Evolutionary conservation across 1,140 invertebrate species (phyloP).

Genomic region (Leptopilina boulardi): DNA sequence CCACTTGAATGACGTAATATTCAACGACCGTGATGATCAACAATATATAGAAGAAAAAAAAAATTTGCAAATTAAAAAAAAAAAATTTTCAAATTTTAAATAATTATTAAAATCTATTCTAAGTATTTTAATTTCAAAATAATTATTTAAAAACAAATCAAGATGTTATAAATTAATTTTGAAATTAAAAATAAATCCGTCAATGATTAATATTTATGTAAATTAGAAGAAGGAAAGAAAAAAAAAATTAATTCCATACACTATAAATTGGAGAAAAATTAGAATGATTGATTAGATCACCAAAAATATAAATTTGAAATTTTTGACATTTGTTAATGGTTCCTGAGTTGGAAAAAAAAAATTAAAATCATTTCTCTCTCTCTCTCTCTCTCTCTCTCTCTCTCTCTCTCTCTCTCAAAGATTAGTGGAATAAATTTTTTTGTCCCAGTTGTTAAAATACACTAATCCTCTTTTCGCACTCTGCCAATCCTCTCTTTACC

Average conservation of each 20-base stretch:
- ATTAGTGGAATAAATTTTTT: conserved; percentile 12
- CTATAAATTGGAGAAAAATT: no score
- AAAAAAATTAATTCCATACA: neutral
- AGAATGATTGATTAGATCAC: no score
- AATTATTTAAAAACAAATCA: no score
- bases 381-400: no score
- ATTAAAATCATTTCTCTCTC: neutral
- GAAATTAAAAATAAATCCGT: neutral
- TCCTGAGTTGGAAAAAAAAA: neutral
- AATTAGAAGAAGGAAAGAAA: neutral
- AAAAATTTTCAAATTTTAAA: neutral
- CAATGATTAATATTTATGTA: neutral
- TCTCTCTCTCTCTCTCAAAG: no score
- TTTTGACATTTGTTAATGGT: no score
- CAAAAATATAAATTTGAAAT: no score
- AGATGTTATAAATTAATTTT: no score
- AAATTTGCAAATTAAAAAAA: neutral
- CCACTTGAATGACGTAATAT: conserved; percentile 9
- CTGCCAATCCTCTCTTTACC: conserved; percentile 28
- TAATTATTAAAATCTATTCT: neutral
- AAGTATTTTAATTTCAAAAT: no score
- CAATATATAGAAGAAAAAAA: neutral
- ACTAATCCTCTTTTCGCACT: conserved; percentile 17
- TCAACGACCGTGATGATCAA: neutral
- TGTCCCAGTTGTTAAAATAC: conserved; percentile 5